Percentiles rank a stretch among this genome's conserved stretches.
Conservation (phyloP, 2,113 vertebrate species). For the Piprites chloris region DNA sequence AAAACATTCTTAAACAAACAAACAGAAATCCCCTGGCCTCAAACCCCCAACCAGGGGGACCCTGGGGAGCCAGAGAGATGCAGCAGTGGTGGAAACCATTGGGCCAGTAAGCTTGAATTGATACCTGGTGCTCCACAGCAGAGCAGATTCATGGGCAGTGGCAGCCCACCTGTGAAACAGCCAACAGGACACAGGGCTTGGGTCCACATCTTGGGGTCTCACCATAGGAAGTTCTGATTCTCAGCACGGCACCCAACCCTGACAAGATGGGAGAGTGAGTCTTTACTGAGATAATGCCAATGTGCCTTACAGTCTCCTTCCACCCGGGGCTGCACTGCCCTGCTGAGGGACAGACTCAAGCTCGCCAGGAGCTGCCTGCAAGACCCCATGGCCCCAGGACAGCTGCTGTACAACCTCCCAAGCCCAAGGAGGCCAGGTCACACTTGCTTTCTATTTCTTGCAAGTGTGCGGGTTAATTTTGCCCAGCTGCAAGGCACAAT, state of each 20-base stretch:
- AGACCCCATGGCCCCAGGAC: background rate
- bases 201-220: background rate
- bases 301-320: background rate
- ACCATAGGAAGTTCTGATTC: background rate
- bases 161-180: background rate
- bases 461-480: background rate
- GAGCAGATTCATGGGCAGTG: background rate
- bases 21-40: background rate
- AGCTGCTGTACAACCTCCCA: background rate
- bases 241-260: background rate
- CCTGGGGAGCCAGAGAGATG: background rate
- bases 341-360: background rate
- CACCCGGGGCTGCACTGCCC: background rate
- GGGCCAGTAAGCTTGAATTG: background rate
- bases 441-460: background rate
- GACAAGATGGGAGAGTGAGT: fast-evolving
- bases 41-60: background rate
- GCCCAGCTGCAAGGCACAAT: background rate
- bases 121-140: fast-evolving
- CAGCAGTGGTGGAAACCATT: background rate
- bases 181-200: background rate
- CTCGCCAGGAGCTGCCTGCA: background rate
- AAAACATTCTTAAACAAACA: constrained; percentile 10
- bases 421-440: background rate
- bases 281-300: background rate